Percentiles rank a stretch among this genome's conserved stretches.
Conservation (phyloP, 1,140 invertebrate species). For the Dysdera silvatica region DNA sequence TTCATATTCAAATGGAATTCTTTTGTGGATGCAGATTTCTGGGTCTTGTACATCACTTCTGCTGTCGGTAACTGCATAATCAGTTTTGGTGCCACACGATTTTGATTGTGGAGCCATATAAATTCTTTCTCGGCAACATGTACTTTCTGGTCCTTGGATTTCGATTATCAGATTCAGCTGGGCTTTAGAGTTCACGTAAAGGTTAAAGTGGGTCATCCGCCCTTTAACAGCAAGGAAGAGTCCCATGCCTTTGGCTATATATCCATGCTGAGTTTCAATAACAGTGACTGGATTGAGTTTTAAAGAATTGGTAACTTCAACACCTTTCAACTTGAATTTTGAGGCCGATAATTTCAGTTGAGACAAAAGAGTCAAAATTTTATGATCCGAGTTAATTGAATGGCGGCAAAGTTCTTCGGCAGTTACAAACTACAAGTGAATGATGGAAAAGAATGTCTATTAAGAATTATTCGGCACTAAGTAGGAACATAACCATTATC, state of each 20-base stretch:
- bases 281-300: too few species aligned
- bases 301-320: not conserved
- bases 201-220: constrained; percentile 28
- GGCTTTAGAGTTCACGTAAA: constrained; percentile 8
- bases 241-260: constrained; percentile 32
- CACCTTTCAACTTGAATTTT: not conserved
- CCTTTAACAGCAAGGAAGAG: constrained; percentile 31
- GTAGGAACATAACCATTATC: not conserved
- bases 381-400: not conserved
- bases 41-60: too few species aligned
- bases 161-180: constrained; percentile 29
- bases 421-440: constrained; percentile 19
- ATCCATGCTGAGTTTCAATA: not conserved
- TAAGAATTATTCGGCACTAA: too few species aligned
- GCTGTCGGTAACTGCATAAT: too few species aligned
- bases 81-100: too few species aligned
- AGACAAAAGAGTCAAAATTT: constrained; percentile 15
- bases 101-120: too few species aligned
- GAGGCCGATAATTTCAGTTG: constrained; percentile 16
- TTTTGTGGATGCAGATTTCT: too few species aligned
- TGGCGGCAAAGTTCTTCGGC: constrained; percentile 18
- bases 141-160: constrained; percentile 29
- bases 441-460: too few species aligned
- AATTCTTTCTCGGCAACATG: constrained; percentile 20
- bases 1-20: constrained; percentile 28